These are phyloP conservation scores for Pangasius larnaudii DNA, from an alignment of 2,797 vertebrate species.

Conservation along the genomic window DNA sequence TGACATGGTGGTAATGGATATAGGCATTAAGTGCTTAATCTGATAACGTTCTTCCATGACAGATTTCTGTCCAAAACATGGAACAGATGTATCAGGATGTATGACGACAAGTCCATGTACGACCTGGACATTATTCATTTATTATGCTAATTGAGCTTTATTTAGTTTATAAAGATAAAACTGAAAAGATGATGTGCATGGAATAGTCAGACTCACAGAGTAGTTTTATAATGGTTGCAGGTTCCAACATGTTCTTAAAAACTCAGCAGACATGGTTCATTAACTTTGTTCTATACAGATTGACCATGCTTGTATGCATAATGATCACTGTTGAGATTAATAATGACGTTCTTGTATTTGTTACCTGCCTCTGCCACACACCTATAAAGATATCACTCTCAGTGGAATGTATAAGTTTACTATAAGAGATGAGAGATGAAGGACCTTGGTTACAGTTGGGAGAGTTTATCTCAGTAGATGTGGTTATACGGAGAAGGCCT, in stretches of 20 bases:
- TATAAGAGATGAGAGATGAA: slow-evolving; percentile 19
- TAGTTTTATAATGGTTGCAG: neutral
- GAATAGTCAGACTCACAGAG: neutral
- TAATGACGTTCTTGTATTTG: slow-evolving; percentile 54
- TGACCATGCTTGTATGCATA: neutral
- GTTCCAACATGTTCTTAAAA: neutral
- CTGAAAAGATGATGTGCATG: neutral
- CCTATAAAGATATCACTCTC: slow-evolving; percentile 39
- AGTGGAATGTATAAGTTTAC: neutral
- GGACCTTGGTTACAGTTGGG: slow-evolving; percentile 1
- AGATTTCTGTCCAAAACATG: neutral
- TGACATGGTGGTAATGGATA: slow-evolving; percentile 2
- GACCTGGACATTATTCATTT: neutral
- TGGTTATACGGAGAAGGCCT: slow-evolving; percentile 1
- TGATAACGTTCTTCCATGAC: neutral
- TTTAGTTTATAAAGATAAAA: too few species aligned
- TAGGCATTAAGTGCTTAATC: neutral
- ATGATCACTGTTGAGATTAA: neutral
- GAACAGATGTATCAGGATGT: too few species aligned
- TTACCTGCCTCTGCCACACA: neutral
- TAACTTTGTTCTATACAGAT: neutral
- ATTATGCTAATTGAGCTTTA: neutral
- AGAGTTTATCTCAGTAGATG: slow-evolving; percentile 29
- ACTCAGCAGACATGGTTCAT: neutral
- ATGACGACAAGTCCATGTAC: neutral